Evolutionary conservation across 2,888 invertebrate species (phyloP).

Genomic region (Prenolepis imparis): DNA sequence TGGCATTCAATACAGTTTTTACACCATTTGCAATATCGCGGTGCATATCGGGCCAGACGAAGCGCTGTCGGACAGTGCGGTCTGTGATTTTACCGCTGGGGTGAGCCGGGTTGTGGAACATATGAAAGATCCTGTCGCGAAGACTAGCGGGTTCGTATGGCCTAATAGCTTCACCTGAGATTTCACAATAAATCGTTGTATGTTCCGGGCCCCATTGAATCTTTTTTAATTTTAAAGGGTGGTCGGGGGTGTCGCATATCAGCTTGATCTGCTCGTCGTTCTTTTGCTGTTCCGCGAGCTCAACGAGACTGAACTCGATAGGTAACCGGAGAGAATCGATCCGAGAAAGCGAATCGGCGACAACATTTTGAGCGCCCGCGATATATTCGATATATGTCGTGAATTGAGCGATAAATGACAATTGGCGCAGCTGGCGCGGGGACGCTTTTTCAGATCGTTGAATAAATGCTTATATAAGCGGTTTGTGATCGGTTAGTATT

Average conservation of each 20-base stretch:
- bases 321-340: background rate
- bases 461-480: background rate
- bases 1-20: constrained; percentile 19
- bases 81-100: background rate
- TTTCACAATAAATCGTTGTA: background rate
- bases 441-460: background rate
- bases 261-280: background rate
- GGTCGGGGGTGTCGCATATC: background rate
- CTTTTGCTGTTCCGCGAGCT: background rate
- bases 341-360: background rate
- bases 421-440: background rate
- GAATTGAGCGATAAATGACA: background rate
- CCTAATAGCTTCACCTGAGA: background rate
- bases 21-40: constrained; percentile 23
- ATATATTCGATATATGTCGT: background rate
- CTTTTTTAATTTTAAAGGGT: background rate
- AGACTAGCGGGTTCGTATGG: background rate
- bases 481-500: background rate
- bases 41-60: constrained; percentile 26
- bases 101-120: background rate
- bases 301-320: background rate
- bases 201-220: background rate
- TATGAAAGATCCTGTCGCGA: background rate
- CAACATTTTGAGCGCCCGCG: background rate
- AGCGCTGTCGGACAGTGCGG: background rate